phyloP scores from a whole-genome alignment of 2,888 invertebrate genomes.

The Drosophila glabriapex region DNA sequence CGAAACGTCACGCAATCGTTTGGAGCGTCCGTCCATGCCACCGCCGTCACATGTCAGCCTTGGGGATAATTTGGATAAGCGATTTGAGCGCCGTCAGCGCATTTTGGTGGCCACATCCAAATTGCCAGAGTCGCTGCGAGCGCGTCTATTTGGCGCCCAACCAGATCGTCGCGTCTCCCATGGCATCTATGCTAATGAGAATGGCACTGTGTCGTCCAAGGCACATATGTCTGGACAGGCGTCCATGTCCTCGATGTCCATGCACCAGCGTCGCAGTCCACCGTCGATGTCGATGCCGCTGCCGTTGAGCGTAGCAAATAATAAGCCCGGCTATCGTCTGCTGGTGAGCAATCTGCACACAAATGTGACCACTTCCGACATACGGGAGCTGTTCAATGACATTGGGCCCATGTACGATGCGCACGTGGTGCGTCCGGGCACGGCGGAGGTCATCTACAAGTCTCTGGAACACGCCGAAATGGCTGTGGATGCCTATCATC shows the following conservation, averaged over 20 bases:
- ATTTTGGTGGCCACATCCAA: conserved; percentile 79
- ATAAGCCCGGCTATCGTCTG: conserved; percentile 90
- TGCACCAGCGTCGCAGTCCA: conserved; percentile 41
- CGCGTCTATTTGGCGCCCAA: conserved; percentile 82
- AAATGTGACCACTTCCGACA: conserved; percentile 95
- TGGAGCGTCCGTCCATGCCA: conserved; percentile 72
- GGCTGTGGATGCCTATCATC: conserved; percentile 97
- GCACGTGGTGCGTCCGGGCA: conserved; percentile 93
- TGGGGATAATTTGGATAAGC: conserved; percentile 47
- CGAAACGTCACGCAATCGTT: conserved; percentile 81
- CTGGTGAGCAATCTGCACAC: conserved; percentile 95
- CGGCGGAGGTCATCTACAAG: conserved; percentile 96
- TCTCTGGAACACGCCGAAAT: conserved; percentile 93
- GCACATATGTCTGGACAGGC: not conserved
- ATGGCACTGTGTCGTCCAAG: conserved; percentile 38
- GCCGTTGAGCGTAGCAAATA: conserved; percentile 56
- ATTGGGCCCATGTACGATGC: conserved; percentile 94
- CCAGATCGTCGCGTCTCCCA: conserved; percentile 84
- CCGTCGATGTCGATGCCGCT: conserved; percentile 37
- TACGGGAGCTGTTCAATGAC: conserved; percentile 97
- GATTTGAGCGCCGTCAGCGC: conserved; percentile 73
- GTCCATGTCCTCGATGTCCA: not conserved
- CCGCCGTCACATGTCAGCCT: conserved; percentile 12
- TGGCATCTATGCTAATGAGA: conserved; percentile 84
- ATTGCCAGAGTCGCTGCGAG: conserved; percentile 83